Evolutionary conservation across 2,113 vertebrate species (phyloP).

Genomic region (Microcebus tavaratra): DNA sequence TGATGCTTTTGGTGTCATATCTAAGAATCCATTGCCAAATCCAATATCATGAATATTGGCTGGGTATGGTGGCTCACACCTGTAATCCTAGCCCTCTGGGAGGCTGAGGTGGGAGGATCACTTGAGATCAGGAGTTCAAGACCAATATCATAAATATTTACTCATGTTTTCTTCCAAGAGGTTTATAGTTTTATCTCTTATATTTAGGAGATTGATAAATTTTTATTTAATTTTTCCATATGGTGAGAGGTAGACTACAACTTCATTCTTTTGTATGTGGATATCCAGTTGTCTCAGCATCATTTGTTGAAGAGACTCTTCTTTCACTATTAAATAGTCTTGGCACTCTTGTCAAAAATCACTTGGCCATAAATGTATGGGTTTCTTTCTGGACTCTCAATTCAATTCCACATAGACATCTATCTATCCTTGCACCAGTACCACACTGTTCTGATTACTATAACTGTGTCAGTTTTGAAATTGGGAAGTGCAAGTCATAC

Average conservation of each 20-base stretch:
- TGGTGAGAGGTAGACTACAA: neutral
- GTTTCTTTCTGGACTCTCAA: neutral
- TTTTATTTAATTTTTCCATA: slow-evolving; percentile 19
- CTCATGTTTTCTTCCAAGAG: neutral
- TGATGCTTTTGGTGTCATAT: neutral
- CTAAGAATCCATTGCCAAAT: neutral
- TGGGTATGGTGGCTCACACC: too few relatives aligned
- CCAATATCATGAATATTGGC: neutral
- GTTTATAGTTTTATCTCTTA: neutral
- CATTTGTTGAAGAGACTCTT: neutral
- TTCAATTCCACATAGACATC: neutral
- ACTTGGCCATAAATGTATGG: neutral
- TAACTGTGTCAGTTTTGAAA: neutral
- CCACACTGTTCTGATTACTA: neutral
- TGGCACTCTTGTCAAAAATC: neutral
- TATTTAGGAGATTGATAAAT: neutral
- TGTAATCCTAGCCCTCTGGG: too few relatives aligned
- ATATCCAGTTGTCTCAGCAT: neutral
- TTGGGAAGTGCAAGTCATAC: neutral
- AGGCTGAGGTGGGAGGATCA: too few relatives aligned
- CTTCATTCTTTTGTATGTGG: neutral
- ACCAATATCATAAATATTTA: neutral
- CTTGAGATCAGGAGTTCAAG: too few relatives aligned
- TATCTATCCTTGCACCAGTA: neutral
- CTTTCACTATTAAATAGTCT: neutral